These are phyloP conservation scores for Ellobius talpinus DNA, from an alignment of 2,113 vertebrate genomes.

Conservation along the genomic window DNA sequence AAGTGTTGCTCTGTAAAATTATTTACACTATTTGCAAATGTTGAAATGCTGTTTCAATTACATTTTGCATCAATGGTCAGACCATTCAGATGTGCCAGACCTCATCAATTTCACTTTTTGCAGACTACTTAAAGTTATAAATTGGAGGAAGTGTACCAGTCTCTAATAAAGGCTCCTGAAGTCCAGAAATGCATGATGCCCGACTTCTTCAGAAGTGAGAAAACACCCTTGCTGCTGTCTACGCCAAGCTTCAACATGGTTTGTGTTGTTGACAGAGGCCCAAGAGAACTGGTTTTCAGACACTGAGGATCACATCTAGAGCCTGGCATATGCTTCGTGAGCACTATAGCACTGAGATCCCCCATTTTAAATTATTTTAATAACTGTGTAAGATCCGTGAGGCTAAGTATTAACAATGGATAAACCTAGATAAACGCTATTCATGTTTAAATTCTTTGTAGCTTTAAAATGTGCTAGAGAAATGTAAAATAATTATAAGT, in stretches of 20 bases:
- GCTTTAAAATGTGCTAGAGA: conserved; percentile 38
- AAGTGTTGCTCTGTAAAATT: neutral
- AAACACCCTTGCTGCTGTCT: neutral
- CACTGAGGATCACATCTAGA: neutral
- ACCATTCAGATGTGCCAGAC: neutral
- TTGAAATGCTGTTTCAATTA: conserved; percentile 32
- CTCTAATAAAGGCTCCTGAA: conserved; percentile 16
- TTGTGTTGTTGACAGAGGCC: conserved; percentile 11
- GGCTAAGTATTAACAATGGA: neutral
- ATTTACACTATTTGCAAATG: neutral
- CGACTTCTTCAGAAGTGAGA: conserved; percentile 18
- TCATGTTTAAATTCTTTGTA: neutral
- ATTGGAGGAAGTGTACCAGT: neutral
- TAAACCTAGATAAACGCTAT: neutral
- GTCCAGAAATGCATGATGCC: conserved; percentile 47
- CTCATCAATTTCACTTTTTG: conserved; percentile 13
- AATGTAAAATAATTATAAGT: conserved; percentile 4
- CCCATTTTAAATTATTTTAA: neutral
- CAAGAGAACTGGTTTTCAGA: neutral
- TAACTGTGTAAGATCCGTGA: conserved; percentile 28
- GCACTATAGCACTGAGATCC: neutral
- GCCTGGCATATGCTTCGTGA: neutral
- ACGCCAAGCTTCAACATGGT: neutral
- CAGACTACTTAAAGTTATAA: conserved; percentile 57
- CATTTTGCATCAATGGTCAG: neutral